Conservation (phyloP, 2,113 vertebrate species). For the Bos indicus region DNA sequence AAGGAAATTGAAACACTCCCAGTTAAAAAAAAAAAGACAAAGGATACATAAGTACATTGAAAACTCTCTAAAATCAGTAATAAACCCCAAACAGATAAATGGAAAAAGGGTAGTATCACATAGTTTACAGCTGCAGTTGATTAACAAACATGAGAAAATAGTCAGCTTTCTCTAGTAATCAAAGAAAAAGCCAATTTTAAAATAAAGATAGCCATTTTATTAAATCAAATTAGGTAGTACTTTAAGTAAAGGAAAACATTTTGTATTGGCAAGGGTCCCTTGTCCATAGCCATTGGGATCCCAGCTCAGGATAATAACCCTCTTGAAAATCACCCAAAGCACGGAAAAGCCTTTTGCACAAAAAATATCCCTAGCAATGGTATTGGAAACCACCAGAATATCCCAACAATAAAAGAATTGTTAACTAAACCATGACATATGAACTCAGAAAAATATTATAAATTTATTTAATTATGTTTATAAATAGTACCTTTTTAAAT, state of each 20-base stretch:
- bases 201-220: background rate
- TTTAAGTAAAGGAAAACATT: constrained; percentile 11
- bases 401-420: background rate
- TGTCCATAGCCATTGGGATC: background rate
- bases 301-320: background rate
- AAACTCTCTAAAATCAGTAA: background rate
- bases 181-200: background rate
- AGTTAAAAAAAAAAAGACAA: background rate
- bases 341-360: background rate
- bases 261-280: background rate
- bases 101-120: background rate
- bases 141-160: background rate
- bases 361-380: constrained; percentile 1
- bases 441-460: background rate
- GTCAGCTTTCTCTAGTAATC: background rate
- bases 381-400: background rate
- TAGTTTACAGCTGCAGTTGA: background rate
- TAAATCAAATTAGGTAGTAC: background rate
- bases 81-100: background rate
- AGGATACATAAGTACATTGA: background rate
- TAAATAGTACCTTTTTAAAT: background rate
- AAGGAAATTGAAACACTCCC: background rate
- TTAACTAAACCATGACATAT: background rate
- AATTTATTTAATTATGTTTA: background rate
- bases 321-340: background rate